Conservation (phyloP, 2,113 vertebrate species). For the Antigone vipio region DNA sequence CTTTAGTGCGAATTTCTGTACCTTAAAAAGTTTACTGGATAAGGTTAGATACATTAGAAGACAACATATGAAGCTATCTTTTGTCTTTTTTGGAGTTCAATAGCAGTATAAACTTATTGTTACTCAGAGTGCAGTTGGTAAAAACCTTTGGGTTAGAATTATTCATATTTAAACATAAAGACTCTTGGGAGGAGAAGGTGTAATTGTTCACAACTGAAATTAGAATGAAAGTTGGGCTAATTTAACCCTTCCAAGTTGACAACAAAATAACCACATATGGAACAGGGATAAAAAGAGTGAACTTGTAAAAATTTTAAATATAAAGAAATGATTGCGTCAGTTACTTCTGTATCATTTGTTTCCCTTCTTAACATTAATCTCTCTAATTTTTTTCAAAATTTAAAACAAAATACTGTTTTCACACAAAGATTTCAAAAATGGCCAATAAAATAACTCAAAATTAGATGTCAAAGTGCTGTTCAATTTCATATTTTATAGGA, state of each 20-base stretch:
- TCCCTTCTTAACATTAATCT: not conserved
- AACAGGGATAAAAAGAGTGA: not conserved
- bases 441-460: not conserved
- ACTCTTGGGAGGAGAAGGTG: not conserved
- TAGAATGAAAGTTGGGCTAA: not conserved
- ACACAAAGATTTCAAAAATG: not conserved
- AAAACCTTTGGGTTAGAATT: not conserved
- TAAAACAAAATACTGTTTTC: not conserved
- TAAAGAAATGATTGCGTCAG: not conserved
- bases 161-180: not conserved
- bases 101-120: not conserved
- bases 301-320: not conserved
- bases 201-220: not conserved
- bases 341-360: not conserved
- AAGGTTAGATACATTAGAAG: not conserved
- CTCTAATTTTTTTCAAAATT: not conserved
- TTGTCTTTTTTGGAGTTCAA: not conserved
- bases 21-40: not conserved
- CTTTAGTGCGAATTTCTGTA: not conserved
- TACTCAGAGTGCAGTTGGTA: not conserved
- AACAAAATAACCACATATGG: not conserved
- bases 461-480: not conserved
- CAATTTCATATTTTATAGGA: not conserved
- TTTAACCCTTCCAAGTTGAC: not conserved
- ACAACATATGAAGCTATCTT: not conserved